These are phyloP conservation scores for Ascidia mentula DNA, from an alignment of 23 tunicate genomes.

Conservation along the genomic window DNA sequence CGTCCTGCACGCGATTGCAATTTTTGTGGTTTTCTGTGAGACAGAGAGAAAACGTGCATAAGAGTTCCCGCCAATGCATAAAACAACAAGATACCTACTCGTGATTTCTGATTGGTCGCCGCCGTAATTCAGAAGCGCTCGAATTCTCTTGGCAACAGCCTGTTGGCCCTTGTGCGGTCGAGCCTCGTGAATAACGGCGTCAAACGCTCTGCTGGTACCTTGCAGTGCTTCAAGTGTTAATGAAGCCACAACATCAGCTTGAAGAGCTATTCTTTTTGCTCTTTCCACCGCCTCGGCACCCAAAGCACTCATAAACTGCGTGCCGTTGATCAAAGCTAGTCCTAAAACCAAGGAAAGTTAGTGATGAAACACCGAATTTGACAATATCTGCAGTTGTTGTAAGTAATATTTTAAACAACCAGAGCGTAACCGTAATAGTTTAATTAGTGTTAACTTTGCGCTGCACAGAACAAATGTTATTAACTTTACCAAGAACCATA, in stretches of 20 bases:
- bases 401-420: no score
- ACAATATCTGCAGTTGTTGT: no score
- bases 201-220: constrained; percentile 91
- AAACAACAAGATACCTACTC: constrained; percentile 41
- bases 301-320: constrained; percentile 73
- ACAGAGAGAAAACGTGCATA: no score
- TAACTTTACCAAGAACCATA: no score
- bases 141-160: constrained; percentile 79
- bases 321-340: constrained; percentile 88
- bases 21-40: constrained; percentile 59
- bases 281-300: constrained; percentile 92
- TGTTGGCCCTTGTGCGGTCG: constrained; percentile 93
- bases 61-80: no score
- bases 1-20: constrained; percentile 82
- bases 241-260: constrained; percentile 96
- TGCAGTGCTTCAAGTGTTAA: constrained; percentile 86
- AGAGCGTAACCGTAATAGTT: no score
- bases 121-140: constrained; percentile 71
- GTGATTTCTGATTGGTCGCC: constrained; percentile 81
- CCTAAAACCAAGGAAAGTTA: constrained; percentile 50
- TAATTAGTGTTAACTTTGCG: no score
- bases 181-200: constrained; percentile 82
- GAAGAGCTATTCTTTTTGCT: constrained; percentile 76
- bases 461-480: no score
- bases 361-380: no score